phyloP scores from a whole-genome alignment of 2,888 invertebrate species.

The Platypus cylindrus region DNA sequence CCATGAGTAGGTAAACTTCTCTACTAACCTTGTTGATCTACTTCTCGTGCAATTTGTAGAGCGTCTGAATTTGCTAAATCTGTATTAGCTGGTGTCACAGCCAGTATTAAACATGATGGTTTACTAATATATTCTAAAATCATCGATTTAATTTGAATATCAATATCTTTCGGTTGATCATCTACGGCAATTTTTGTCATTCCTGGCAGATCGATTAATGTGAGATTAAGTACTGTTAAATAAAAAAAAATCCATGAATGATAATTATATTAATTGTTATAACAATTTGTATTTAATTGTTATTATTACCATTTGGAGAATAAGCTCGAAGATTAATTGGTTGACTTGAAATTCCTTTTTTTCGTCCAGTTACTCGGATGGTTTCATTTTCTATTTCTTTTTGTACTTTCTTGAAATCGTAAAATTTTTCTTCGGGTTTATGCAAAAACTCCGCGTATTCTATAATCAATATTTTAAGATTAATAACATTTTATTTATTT shows the following conservation, averaged over 20 bases:
- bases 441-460: slow-evolving; percentile 98
- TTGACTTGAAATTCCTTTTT: slow-evolving; percentile 96
- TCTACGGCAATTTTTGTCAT: slow-evolving; percentile 95
- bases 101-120: slow-evolving; percentile 89
- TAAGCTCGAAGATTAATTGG: slow-evolving; percentile 98
- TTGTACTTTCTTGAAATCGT: slow-evolving; percentile 90
- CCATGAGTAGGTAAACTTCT: no score
- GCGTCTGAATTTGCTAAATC: slow-evolving; percentile 99
- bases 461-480: slow-evolving; percentile 34
- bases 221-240: slow-evolving; percentile 82
- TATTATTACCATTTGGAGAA: slow-evolving; percentile 96
- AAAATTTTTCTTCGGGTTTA: slow-evolving; percentile 92
- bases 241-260: slow-evolving; percentile 24
- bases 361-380: slow-evolving; percentile 90
- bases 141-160: slow-evolving; percentile 86
- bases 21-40: slow-evolving; percentile 92
- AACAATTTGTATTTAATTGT: neutral
- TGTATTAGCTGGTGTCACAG: slow-evolving; percentile 94
- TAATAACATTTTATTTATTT: neutral
- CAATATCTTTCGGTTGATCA: slow-evolving; percentile 93
- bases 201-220: slow-evolving; percentile 88
- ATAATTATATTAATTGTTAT: neutral
- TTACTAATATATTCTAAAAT: slow-evolving; percentile 88
- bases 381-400: slow-evolving; percentile 97
- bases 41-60: slow-evolving; percentile 93